Evolutionary conservation across 1,140 invertebrate genomes (phyloP), one percentile per base, ranked within the genome.

Genomic region (Saccostrea cuccullata): DNA sequence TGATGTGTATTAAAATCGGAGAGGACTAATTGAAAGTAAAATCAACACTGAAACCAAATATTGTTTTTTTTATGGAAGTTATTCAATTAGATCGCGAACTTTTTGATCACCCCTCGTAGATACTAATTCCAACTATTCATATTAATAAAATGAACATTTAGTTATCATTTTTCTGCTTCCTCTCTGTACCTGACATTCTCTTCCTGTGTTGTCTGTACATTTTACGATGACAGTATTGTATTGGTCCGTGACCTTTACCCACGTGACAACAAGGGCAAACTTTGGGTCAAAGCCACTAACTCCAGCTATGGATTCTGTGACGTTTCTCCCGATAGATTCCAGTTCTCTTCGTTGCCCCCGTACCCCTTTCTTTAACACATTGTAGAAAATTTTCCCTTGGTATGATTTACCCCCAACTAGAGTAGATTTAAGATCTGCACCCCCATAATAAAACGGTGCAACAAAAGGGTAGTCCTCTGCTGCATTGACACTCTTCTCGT

Each of bases 391-490:
- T 55, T 84, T 84, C 15, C 82, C 82, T 55, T 55, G n/a, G 40
- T 84, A 84, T 20, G 47, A 6, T 9, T 9, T 26, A 1, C 47
- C 47, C 40, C 20, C 17, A n/a, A 11, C 17, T 55, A 56, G 20
- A 40, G 40, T 84, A 55, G 40, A 55, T 84, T 20, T 23, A 55
- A 56, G 55, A 20, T 84, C 20, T 55, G 82, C 70, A 26, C 26
- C 82, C 2, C 82, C 82, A 84, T 55, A 84, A 56, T 55, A 55
- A 56, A 84, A 84, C 0, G 82, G 82, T 11, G 82, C 82, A 8
- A 84, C 30, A 84, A 84, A 84, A n/a, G 82, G 82, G 20, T 84
- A 84, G 47, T 84, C 82, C n/a, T 84, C 82, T 0, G 82, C 82
- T 36, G 82, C 36, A 84, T 56, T 84, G 26, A 77, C 26, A 55